Evolutionary conservation across 2,888 invertebrate genomes (phyloP).

Genomic region (Rhamnusium bicolor): DNA sequence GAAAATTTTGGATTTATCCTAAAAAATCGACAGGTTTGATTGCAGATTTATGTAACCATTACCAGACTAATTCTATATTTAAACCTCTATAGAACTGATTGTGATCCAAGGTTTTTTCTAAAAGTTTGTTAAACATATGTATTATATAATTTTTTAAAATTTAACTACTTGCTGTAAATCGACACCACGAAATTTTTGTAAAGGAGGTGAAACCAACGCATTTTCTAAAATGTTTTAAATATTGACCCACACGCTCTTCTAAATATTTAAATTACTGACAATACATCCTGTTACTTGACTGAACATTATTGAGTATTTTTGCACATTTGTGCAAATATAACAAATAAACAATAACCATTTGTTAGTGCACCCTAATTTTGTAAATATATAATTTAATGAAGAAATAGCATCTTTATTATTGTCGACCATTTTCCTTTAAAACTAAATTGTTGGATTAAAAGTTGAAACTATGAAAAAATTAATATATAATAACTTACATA

Average conservation of each 20-base stretch:
- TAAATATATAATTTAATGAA: not conserved
- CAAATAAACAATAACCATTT: constrained; percentile 5
- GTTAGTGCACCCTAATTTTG: not conserved
- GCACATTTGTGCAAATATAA: not conserved
- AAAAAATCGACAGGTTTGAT: constrained; percentile 15
- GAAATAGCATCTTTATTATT: not conserved
- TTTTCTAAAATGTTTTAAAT: not conserved
- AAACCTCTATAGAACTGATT: not conserved
- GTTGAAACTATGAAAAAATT: not conserved
- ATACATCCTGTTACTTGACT: no score
- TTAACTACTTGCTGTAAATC: not conserved
- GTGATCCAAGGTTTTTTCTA: constrained; percentile 11
- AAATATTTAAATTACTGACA: no score
- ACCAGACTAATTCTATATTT: constrained; percentile 14
- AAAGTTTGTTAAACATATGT: not conserved
- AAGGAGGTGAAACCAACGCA: not conserved
- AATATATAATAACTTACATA: not conserved
- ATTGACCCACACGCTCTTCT: no score
- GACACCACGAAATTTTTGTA: not conserved
- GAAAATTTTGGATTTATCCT: constrained; percentile 10
- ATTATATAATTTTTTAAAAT: no score
- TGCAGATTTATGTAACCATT: constrained; percentile 17
- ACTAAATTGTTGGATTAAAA: not conserved
- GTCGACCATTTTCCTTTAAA: no score
- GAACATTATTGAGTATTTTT: not conserved